Evolutionary conservation across 1,140 invertebrate species (phyloP), one percentile per base, ranked within the genome.

Genomic region (Liolophura sinensis): DNA sequence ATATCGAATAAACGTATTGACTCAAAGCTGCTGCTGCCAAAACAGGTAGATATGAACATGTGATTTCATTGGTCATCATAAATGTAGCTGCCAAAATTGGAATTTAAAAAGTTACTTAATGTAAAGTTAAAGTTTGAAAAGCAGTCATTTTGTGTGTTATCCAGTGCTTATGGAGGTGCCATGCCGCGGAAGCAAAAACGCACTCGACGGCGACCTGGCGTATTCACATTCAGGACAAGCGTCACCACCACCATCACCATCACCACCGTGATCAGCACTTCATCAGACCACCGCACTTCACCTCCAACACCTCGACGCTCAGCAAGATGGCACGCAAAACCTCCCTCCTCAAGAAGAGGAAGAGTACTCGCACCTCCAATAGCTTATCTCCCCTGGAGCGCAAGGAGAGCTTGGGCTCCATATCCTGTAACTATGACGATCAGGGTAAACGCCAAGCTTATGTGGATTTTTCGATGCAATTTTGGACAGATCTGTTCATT

Each of bases 151-250:
- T 27, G 24, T 46, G 63, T 64, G 31, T 51, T 58, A 65, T 95
- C 75, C 94, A 98, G 84, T 96, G 95, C 73, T 86, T 97, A 55
- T 98, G 96, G 96, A 87, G 95, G 68, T 97, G 95, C 84, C 96
- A 96, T 86, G 95, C 96, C 27, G 80, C 82, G 0, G 78, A 83
- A 20, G 75, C 82, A 11, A 68, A 65, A 0, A 81, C 76, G 18
- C 77, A 78, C 55, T 82, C 78, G 14, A 68, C 76, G 49, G 82
- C 83, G 12, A 85, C 84, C 0, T 85, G 84, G 84, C 78, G 80
- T 60, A 81, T 84, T 46, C 81, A 85, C 66, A 76, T 79, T 11
- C 78, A 83, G 64, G 82, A 82, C 46, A 68, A 75, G 40, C 70
- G 64, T 54, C 69, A 67, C 56, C 71, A 74, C 16, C 69, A 74